Evolutionary conservation across 2,113 vertebrate species (phyloP), one percentile per base, ranked within the genome.

Genomic region (Tyto alba): DNA sequence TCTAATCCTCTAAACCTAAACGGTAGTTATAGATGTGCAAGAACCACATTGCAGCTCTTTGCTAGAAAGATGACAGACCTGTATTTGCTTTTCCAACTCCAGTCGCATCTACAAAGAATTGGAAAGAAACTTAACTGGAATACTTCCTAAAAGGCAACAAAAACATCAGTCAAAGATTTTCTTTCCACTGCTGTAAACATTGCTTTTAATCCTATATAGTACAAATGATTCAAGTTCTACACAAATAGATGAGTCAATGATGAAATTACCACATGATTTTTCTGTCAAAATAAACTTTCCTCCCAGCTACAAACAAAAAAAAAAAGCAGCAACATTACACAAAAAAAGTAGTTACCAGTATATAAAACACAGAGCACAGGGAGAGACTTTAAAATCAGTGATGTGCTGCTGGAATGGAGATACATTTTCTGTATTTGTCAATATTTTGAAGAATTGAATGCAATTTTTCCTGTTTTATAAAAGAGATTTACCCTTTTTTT

Each of bases 251-350:
- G 66, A 94, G 88, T 91, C 90, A 82, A 69, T 62, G 50, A 80
- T 80, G 90, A 91, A 93, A 88, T 73, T 95, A 57, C 34, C 82
- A 73, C 48, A 7, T 18, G 18, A 53, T 83, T 85, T 85, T 77
- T 91, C 63, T 83, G 67, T 86, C 90, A 92, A 91, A 95, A 83
- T 63, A 88, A 76, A 16, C 41, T 83, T 94, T 85, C 55, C 93
- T 91, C 52, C 38, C 72, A 93, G 59, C 41, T 84, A 77, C 67
- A 90, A 92, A 80, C 2, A 14, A 50, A 96, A 88, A 14, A 50
- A 96, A 88, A 83, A 91, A 66, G 59, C n/a, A 90, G 66, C 83
- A 85, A 52, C 2, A 32, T 66, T 34, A 64, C 43, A 82, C 81
- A 53, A 62, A 73, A 68, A 53, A 92, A 88, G 13, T 22, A 76